Evolutionary conservation across 2,888 invertebrate genomes (phyloP).

Genomic region (Syrphus vitripennis): DNA sequence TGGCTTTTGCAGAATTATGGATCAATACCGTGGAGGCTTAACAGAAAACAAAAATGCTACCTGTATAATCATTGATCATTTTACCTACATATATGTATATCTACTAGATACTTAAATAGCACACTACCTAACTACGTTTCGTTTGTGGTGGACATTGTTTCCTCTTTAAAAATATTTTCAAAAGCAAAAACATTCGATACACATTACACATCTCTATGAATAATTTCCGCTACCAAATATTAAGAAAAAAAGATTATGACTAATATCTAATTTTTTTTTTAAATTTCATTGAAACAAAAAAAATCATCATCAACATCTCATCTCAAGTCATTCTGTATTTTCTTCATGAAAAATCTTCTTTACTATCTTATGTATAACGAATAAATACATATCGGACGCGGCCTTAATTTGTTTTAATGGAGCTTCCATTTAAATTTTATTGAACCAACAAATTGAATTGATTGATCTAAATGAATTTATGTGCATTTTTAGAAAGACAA

Average conservation of each 20-base stretch:
- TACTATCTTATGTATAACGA: neutral
- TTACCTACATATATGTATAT: no score
- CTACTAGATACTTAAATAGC: no score
- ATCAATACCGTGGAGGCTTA: no score
- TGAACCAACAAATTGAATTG: slow-evolving; percentile 81
- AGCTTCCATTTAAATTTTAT: slow-evolving; percentile 81
- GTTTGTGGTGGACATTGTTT: no score
- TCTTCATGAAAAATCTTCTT: neutral
- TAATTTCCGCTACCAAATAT: neutral
- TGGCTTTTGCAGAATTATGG: no score
- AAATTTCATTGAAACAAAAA: slow-evolving; percentile 26
- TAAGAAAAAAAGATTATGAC: slow-evolving; percentile 34
- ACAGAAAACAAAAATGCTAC: no score
- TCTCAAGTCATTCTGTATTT: slow-evolving; percentile 22
- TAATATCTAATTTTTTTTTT: no score
- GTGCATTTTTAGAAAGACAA: slow-evolving; percentile 73
- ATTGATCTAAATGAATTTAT: slow-evolving; percentile 82
- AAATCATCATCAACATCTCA: neutral
- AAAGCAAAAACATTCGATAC: no score
- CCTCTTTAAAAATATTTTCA: no score
- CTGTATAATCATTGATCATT: no score
- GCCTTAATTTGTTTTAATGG: slow-evolving; percentile 81
- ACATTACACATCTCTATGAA: neutral
- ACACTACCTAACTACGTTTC: no score
- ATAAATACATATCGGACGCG: slow-evolving; percentile 76